These are phyloP conservation scores for Diarsia brunnea DNA, from an alignment of 2,888 invertebrate genomes.

Conservation along the genomic window DNA sequence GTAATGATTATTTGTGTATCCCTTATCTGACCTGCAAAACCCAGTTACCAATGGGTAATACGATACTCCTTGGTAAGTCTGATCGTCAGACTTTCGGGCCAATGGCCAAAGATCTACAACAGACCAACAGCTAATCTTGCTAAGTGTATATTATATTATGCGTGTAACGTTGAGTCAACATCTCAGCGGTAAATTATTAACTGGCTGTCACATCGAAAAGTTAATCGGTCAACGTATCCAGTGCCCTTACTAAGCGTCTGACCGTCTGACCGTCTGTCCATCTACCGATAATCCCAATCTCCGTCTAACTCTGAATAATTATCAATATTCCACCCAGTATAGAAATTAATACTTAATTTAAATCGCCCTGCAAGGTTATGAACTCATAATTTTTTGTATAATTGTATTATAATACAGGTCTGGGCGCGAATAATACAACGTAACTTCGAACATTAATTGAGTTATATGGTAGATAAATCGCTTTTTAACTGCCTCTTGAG, in stretches of 20 bases:
- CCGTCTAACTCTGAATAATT: neutral
- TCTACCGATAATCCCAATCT: conserved; percentile 10
- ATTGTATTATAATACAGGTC: conserved; percentile 32
- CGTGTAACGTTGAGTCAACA: neutral
- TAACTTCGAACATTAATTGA: conserved; percentile 39
- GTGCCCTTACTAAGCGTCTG: neutral
- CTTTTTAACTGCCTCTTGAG: conserved; percentile 22
- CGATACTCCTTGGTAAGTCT: too few species aligned
- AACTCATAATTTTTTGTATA: conserved; percentile 35
- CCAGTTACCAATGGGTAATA: too few species aligned
- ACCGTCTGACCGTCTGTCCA: neutral
- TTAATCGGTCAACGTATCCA: neutral
- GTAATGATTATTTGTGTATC: too few species aligned
- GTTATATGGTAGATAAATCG: conserved; percentile 30
- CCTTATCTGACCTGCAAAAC: too few species aligned
- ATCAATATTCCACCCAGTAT: conserved; percentile 13
- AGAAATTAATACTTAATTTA: conserved; percentile 48
- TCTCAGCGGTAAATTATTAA: neutral
- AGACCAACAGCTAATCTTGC: too few species aligned
- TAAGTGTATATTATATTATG: too few species aligned
- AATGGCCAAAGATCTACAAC: too few species aligned
- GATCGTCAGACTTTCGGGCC: too few species aligned
- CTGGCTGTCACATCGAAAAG: neutral
- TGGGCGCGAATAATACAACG: conserved; percentile 32
- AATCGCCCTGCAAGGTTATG: conserved; percentile 26